Evolutionary conservation across 2,113 vertebrate genomes (phyloP), one percentile per base, ranked within the genome.

Genomic region (Muntiacus reevesi): DNA sequence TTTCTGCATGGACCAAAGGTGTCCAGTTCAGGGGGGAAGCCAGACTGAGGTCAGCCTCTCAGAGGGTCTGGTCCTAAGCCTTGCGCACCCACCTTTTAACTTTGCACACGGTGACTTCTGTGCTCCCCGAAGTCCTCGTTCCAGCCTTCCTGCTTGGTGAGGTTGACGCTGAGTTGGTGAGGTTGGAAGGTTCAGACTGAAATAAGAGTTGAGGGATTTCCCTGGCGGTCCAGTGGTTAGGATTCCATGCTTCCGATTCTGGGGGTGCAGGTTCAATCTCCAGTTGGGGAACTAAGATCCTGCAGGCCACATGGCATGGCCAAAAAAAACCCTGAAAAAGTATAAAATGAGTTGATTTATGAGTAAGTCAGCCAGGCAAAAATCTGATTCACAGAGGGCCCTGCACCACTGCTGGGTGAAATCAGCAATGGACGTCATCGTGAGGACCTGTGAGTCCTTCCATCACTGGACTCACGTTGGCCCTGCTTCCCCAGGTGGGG

Each of bases 281-380:
- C 0, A 0, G n/a, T 12, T 36, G n/a, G n/a, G 9, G n/a, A 40
- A 71, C n/a, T 71, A 71, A 2, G 67, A 71, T 71, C n/a, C n/a
- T 71, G 17, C n/a, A 71, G n/a, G 67, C 67, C 67, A 71, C 17
- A 71, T 36, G 64, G n/a, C 17, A 5, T 36, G 67, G 67, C 67
- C n/a, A 71, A 67, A 67, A n/a, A 17, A 17, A 17, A 17, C 47
- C 47, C 12, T 50, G 47, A 19, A 17, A 17, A 8, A n/a, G 19
- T 19, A 21, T 36, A 36, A 71, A 71, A 71, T 5, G 0, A 36
- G n/a, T 71, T 71, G n/a, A 28, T 3, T 60, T 23, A 89, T 17
- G 12, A 45, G 6, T 54, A 54, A 28, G 45, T 43, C 6, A 3
- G 12, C 54, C 30, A 15, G 17, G 85, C n/a, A 25, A 57, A 40